A percentile compares a stretch with the other conserved stretches of the same genome.
Conservation (phyloP, 1,140 invertebrate species). For the Drosophila watanabei region DNA sequence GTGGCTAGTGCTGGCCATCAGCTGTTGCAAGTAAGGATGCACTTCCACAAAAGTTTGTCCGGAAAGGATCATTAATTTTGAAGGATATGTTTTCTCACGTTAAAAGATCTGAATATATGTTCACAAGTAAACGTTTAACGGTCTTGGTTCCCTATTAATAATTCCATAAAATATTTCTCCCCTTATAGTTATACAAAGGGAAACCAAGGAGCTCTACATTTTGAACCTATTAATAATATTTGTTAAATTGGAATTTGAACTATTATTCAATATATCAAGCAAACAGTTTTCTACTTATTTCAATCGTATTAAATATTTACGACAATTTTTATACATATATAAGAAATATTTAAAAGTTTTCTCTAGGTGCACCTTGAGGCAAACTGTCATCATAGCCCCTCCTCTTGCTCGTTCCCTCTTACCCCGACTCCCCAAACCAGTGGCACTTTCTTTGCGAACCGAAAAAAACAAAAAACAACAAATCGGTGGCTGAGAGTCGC, state of each 20-base stretch:
- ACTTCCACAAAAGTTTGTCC: not conserved
- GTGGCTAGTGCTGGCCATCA: conserved; percentile 42
- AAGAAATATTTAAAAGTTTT: not conserved
- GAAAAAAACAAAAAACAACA: conserved; percentile 22
- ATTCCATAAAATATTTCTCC: too few species aligned
- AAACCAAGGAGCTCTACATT: too few species aligned
- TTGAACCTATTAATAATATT: too few species aligned
- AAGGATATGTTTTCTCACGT: not conserved
- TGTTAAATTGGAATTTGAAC: too few species aligned
- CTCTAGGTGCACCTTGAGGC: conserved; percentile 8
- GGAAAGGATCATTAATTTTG: not conserved
- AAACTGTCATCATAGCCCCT: conserved; percentile 27
- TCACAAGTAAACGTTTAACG: too few species aligned
- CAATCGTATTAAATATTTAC: too few species aligned
- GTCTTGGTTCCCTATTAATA: too few species aligned
- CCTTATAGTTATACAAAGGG: too few species aligned
- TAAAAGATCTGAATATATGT: not conserved
- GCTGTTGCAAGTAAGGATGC: conserved; percentile 7
- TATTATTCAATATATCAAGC: too few species aligned
- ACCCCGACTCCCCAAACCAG: conserved; percentile 4
- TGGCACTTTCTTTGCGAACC: conserved; percentile 67
- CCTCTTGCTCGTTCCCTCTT: not conserved
- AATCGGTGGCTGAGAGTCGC: conserved; percentile 41
- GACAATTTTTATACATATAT: not conserved
- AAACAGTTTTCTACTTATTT: too few species aligned